Base-by-base conservation (phyloP, 2,888 invertebrate genomes). In the Euzetes globulus region DNA sequence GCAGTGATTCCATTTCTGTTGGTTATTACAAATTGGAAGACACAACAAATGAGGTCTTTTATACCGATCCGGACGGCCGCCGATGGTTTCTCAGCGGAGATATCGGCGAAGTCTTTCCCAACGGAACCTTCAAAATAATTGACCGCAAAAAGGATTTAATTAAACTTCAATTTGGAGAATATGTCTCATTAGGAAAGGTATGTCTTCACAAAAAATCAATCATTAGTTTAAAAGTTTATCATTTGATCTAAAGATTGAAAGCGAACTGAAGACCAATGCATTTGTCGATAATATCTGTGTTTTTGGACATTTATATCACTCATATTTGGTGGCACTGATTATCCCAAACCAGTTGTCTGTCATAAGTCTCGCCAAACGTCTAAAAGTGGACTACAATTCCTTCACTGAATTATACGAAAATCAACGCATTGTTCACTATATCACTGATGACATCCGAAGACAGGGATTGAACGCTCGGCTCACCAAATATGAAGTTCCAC, bases 81-180 rank as follows among this genome's bases (percentile, higher is more conserved):
- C 86, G 91, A 78, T 99, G 96, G 93, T 98, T 99, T 86, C 89
- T 89, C 80, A 94, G 95, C 17, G 99, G 99, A 0, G 99, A 99
- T 84, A 91, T 99, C 83, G 96, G 91, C 1, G 94, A 96, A 86
- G 86, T 97, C 80, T 91, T 94, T 80, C 86, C 87, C 52, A 96
- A 98, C 84, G 99, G 99, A 29, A 91, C 90, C 81, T 88, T 99
- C 80, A 92, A 91, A 85, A 97, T 99, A 81, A 96, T 98, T 80
- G 78, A 78, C 55, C 80, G 77, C 75, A 80, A 77, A 60, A 79
- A 99, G 85, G 98, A 99, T 86, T 87, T 99, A 79, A 95, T 99
- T 58, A 99, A 99, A 84, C 87, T 99, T 72, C 96, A 98, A 84
- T 91, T 94, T 37, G 99, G 99, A 78, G 99, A 99, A 84, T 99